Evolutionary conservation across 2,113 vertebrate genomes (phyloP).

Genomic region (Rhombomys opimus): DNA sequence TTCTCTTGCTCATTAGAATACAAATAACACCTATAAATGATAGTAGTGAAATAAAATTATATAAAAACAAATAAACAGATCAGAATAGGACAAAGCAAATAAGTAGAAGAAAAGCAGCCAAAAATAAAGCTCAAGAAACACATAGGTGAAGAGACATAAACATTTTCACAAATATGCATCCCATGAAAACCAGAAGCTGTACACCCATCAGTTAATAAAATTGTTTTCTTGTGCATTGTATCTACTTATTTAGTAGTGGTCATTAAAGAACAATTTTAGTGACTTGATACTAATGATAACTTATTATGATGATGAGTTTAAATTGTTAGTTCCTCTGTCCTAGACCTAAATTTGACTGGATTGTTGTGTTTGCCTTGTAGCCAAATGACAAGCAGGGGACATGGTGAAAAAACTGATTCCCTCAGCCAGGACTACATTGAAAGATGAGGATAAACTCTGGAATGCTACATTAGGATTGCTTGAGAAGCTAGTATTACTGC

Average conservation of each 20-base stretch:
- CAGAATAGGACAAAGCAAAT: not conserved
- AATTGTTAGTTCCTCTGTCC: not conserved
- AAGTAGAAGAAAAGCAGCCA: not conserved
- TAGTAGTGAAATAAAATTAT: too few species aligned
- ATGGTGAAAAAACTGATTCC: not conserved
- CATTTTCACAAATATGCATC: not conserved
- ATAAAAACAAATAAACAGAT: not conserved
- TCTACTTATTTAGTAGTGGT: not conserved
- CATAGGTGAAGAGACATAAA: not conserved
- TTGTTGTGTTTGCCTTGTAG: too few species aligned
- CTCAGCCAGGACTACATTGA: not conserved
- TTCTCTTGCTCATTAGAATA: not conserved
- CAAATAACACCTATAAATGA: not conserved
- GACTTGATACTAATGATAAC: not conserved
- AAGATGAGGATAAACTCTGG: too few species aligned
- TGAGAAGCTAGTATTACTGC: not conserved
- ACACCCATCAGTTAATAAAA: not conserved
- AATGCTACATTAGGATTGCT: not conserved
- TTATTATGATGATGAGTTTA: not conserved
- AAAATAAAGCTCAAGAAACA: not conserved
- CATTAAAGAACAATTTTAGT: not conserved
- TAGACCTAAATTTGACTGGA: not conserved
- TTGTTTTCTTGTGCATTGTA: not conserved
- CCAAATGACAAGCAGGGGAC: too few species aligned
- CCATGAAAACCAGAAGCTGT: not conserved